A percentile compares a stretch with the other conserved stretches of the same genome.
Conservation (phyloP, 1,140 invertebrate species). For the Yoshiicerus persimilis region DNA sequence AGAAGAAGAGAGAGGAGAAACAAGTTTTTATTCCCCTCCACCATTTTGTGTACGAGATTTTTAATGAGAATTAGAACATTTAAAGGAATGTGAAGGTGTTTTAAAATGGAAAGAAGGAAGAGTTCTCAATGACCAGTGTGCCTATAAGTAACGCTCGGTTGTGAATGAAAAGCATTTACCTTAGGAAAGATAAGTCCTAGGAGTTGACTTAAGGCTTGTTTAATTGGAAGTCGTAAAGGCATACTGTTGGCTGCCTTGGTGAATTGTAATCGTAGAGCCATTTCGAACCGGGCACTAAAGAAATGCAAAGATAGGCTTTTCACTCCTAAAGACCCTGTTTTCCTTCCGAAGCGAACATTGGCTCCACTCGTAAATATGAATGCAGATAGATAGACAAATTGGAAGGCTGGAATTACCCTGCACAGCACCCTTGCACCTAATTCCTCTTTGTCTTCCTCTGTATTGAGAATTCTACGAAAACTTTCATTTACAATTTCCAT, state of each 20-base stretch:
- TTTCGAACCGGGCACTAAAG: neutral
- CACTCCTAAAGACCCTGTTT: neutral
- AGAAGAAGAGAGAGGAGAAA: neutral
- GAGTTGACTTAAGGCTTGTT: conserved; percentile 4
- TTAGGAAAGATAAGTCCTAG: conserved; percentile 7
- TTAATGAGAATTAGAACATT: neutral
- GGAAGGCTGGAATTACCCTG: neutral
- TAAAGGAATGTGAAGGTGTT: neutral
- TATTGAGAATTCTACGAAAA: neutral
- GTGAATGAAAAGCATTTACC: conserved; percentile 5
- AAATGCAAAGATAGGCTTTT: neutral
- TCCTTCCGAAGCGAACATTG: neutral
- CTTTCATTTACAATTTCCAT: conserved; percentile 9
- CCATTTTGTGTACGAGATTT: neutral
- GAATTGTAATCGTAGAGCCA: neutral
- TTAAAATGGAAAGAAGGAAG: neutral
- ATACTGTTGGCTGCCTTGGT: neutral
- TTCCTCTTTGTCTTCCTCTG: neutral
- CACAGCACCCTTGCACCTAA: neutral
- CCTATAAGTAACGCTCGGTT: neutral
- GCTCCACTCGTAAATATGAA: neutral
- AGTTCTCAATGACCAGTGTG: neutral
- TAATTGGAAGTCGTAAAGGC: conserved; percentile 13
- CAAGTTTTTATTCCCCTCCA: neutral
- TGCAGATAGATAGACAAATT: conserved; percentile 1